phyloP scores from a whole-genome alignment of 2,797 vertebrate genomes.

The Eulemur coronatus region DNA sequence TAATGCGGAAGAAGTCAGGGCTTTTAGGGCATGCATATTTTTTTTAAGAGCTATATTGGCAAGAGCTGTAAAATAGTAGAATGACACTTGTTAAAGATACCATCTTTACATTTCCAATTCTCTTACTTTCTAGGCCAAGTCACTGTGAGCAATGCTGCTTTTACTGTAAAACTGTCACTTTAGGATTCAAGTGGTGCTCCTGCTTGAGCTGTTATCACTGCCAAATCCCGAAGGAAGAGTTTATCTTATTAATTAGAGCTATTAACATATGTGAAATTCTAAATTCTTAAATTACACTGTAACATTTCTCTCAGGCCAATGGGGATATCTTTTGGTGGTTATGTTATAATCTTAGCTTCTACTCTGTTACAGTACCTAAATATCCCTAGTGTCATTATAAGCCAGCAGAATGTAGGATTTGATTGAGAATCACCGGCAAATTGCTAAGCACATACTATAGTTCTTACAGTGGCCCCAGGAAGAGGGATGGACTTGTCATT shows the following conservation, averaged over 20 bases:
- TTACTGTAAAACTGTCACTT: conserved; percentile 43
- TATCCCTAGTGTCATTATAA: not conserved
- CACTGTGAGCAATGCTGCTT: not conserved
- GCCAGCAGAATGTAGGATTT: not conserved
- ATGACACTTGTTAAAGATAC: conserved; percentile 29
- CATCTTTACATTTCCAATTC: conserved; percentile 32
- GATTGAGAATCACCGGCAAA: not conserved
- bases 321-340: not conserved
- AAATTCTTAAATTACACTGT: not conserved
- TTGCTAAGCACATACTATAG: not conserved
- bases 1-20: not conserved
- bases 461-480: not conserved
- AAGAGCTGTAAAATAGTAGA: conserved; percentile 6
- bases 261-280: conserved; percentile 28
- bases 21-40: not conserved
- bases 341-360: not conserved
- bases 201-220: not conserved
- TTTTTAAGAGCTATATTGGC: not conserved
- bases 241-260: conserved; percentile 49
- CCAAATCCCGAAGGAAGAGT: not conserved
- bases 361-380: not conserved
- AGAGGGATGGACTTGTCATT: not conserved
- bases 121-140: not conserved
- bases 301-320: not conserved
- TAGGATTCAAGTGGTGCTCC: not conserved